These are phyloP conservation scores for Catamblyrhynchus diadema DNA, from an alignment of 2,797 vertebrate species.

Conservation along the genomic window DNA sequence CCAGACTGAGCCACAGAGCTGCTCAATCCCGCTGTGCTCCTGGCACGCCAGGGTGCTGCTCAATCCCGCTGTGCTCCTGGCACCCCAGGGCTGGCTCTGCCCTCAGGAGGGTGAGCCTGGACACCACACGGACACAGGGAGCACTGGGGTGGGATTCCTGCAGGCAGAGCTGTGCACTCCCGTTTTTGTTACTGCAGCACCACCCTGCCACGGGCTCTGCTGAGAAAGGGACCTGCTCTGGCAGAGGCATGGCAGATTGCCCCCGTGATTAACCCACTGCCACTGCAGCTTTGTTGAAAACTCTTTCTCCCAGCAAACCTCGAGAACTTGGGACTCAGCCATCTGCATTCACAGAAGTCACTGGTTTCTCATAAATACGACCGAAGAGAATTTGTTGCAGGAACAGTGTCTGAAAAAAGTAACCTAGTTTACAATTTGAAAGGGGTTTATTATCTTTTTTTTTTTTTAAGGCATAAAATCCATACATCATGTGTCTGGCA, in stretches of 20 bases:
- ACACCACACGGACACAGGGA: neutral
- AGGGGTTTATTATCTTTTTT: neutral
- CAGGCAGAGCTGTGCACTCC: fast-evolving
- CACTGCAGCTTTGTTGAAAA: neutral
- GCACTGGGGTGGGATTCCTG: neutral
- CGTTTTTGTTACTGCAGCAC: neutral
- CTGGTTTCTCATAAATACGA: constrained; percentile 41
- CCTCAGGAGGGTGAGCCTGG: neutral
- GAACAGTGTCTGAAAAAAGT: constrained; percentile 1
- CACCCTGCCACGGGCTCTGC: neutral
- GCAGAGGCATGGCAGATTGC: neutral
- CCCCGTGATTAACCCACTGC: neutral
- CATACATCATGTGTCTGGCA: constrained; percentile 26
- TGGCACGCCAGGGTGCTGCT: too few relatives aligned
- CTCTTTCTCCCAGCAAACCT: constrained; percentile 16
- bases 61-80: too few relatives aligned
- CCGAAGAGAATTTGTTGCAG: constrained; percentile 30
- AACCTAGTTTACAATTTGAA: constrained; percentile 29
- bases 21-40: neutral
- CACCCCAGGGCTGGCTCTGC: neutral
- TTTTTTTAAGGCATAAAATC: neutral
- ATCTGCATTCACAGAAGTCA: constrained; percentile 18
- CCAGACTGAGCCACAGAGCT: neutral
- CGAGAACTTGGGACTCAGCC: constrained; percentile 6
- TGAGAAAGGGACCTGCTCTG: constrained; percentile 11